These are phyloP conservation scores for Halyomorpha halys DNA, from an alignment of 1,140 invertebrate genomes.

Conservation along the genomic window DNA sequence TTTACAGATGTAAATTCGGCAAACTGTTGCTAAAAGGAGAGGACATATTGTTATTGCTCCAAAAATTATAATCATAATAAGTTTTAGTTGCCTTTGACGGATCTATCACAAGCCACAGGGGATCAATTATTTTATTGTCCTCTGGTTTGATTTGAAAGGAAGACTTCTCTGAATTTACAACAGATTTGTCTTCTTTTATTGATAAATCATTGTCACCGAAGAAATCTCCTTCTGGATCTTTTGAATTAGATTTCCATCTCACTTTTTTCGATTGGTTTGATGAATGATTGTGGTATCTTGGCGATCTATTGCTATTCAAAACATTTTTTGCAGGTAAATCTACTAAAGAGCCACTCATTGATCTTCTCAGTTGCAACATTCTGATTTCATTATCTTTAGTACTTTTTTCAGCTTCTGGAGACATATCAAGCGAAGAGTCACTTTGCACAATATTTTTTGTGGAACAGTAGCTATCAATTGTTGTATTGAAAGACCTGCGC, in stretches of 20 bases:
- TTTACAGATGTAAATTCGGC: conserved; percentile 4
- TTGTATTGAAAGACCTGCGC: conserved; percentile 24
- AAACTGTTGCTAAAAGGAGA: not conserved
- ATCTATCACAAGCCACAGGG: not conserved
- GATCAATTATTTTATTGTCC: not conserved
- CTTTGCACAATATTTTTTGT: conserved; percentile 3
- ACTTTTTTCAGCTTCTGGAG: not conserved
- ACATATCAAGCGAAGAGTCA: not conserved
- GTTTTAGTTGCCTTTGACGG: not conserved
- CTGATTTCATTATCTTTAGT: not conserved
- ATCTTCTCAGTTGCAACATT: not conserved
- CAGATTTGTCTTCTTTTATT: not conserved
- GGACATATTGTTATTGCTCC: not conserved
- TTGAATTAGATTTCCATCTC: conserved; percentile 27
- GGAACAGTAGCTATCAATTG: conserved; percentile 28
- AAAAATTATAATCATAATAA: not conserved
- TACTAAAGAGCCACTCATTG: not conserved
- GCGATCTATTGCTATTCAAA: not conserved
- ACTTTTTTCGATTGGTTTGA: conserved; percentile 28
- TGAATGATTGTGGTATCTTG: conserved; percentile 17
- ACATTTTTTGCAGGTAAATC: not conserved
- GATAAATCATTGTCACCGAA: not conserved
- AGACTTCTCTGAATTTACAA: not conserved
- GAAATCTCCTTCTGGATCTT: not conserved
- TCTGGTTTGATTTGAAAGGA: not conserved